Base-by-base conservation (phyloP, 1,140 invertebrate genomes). In the Sitodiplosis mosellana region DNA sequence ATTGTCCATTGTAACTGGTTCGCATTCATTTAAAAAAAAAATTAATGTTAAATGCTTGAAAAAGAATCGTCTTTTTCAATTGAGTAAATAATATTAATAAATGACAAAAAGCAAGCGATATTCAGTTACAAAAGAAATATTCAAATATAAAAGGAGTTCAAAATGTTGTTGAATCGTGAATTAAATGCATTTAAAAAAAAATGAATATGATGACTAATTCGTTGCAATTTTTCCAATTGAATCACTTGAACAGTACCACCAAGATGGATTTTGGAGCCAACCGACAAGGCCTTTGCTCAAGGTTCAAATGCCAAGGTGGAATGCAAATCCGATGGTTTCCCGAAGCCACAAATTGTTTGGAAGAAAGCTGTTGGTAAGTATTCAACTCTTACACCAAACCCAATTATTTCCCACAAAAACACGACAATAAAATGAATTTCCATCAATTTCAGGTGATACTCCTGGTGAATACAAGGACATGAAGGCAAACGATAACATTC, bases 241-340 rank as follows among this genome's bases (percentile, higher is more conserved):
- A 46, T 50, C 58, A 64, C 63, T 62, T 48, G 52, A 49, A 56
- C 55, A 95, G 91, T 96, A 56, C 90, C 91, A 53, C 91, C 92
- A 50, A 82, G 88, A 64, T 97, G 92, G 90, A 91, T 93, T 61
- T 73, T 91, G 55, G 89, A 94, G 67, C 92, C 92, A 17, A 86
- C 87, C 56, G 88, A 95, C 62, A 89, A 92, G 69, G 87, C 86
- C 61, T 93, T 94, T 69, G 87, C 89, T 55, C 84, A 94, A 68
- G 86, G 86, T 46, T 86, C 85, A 54, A 84, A 88, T 66, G 88
- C 89, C 49, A 80, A 86, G 60, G 79, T 94, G 54, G 87, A 94
- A 74, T 96, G 91, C 68, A 90, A 90, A 75, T 87, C 89, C 59
- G 85, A 91, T 69, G 91, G 92, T 52, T 93, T 91, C 67, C 92